Evolutionary conservation across 2,888 invertebrate species (phyloP), one percentile per base, ranked within the genome.

Genomic region (Catocala fraxini): DNA sequence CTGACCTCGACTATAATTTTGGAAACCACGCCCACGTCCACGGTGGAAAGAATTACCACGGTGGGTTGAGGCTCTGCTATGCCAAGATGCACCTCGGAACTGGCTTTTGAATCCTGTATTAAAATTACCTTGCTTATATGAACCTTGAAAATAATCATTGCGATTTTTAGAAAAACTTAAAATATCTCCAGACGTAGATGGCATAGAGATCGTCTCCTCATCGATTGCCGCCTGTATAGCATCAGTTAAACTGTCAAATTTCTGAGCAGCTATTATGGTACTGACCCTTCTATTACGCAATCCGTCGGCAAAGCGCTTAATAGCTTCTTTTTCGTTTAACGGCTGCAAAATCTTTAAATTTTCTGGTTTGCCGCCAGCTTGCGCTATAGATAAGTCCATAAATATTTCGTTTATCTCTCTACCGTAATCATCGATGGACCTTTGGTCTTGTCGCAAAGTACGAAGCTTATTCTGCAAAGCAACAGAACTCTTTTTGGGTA

Each of bases 181-280:
- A 45, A 53, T 12, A 52, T 58, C 25, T 41, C 41, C 52, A 5
- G 52, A 47, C 13, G 11, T 10, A 52, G 58, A 58, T n/a, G 58
- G 52, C 51, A 58, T 51, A 3, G 51, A 25, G 15, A 47, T 52
- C 2, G 47, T 58, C 42, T 59, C 59, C 15, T 59, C 59, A 12
- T 54, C 54, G 12, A 46, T 34, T 34, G 54, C 54, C 34, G 54
- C 59, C 15, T 51, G 54, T n/a, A 59, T 25, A 13, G 54, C 55
- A 35, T 51, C 51, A 2, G 11, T 34, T 45, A 51, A 11, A 6
- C n/a, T 51, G 1, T 45, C 25, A 46, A 55, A 51, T 25, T 55
- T 51, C 12, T 39, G 43, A 6, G 49, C 45, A 12, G 59, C 15
- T 15, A 15, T 15, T 15, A 15, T 15, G 15, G 15, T 15, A 15